Evolutionary conservation across 1,140 invertebrate species (phyloP).

Genomic region (Leptinotarsa undecemlineata): DNA sequence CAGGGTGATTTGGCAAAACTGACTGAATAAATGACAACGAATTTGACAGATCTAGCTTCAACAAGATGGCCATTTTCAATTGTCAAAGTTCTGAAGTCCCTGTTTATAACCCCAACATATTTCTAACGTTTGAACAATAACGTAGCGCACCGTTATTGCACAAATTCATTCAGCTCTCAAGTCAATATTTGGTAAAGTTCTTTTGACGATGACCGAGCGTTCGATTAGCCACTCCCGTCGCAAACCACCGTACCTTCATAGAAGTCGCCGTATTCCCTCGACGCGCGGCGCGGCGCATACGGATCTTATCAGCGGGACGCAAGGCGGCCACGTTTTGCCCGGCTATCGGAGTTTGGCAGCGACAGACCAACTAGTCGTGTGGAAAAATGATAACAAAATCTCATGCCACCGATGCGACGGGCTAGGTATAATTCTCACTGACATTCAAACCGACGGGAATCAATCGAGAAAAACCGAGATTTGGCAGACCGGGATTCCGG

Average conservation of each 20-base stretch:
- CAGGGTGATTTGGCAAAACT: too few relatives aligned
- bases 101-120: too few relatives aligned
- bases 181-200: too few relatives aligned
- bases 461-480: neutral
- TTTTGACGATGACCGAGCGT: too few relatives aligned
- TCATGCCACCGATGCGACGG: neutral
- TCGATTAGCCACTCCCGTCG: neutral
- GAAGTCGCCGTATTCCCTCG: neutral
- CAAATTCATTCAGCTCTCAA: too few relatives aligned
- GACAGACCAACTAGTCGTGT: conserved; percentile 34
- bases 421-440: neutral
- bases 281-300: conserved; percentile 5
- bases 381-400: conserved; percentile 43
- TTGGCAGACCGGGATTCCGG: neutral
- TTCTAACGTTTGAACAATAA: too few relatives aligned
- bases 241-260: neutral
- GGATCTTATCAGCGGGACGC: conserved; percentile 36
- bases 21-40: too few relatives aligned
- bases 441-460: neutral
- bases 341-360: conserved; percentile 41
- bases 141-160: too few relatives aligned
- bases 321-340: conserved; percentile 34
- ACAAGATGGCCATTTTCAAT: too few relatives aligned
- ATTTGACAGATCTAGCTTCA: too few relatives aligned
- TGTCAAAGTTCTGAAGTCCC: too few relatives aligned